Evolutionary conservation across 2,113 vertebrate genomes (phyloP).

Genomic region (Talpa occidentalis): DNA sequence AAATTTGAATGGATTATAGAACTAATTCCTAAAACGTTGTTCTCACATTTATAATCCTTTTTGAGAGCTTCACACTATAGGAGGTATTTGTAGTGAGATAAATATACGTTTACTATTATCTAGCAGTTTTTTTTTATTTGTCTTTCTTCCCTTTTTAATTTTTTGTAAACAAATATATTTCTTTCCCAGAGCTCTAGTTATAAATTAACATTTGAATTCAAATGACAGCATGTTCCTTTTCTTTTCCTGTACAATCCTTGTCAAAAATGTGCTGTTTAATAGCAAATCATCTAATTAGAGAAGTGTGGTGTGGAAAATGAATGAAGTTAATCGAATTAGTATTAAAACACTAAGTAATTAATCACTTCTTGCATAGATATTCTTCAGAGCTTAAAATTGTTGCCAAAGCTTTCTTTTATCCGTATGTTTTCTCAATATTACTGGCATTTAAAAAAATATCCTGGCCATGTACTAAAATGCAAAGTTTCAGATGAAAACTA

Average conservation of each 20-base stretch:
- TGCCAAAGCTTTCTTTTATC: slow-evolving; percentile 60
- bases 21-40: neutral
- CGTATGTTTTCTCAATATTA: slow-evolving; percentile 65
- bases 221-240: slow-evolving; percentile 57
- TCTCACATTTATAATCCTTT: neutral
- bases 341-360: slow-evolving; percentile 73
- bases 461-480: neutral
- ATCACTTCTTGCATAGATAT: slow-evolving; percentile 60
- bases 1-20: neutral
- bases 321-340: slow-evolving; percentile 64
- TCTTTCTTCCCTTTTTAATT: neutral
- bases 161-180: slow-evolving; percentile 49
- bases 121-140: neutral
- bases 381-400: slow-evolving; percentile 63
- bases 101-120: slow-evolving; percentile 18
- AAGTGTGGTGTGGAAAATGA: slow-evolving; percentile 65
- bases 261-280: slow-evolving; percentile 63
- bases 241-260: slow-evolving; percentile 51
- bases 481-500: slow-evolving; percentile 46
- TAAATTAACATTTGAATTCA: slow-evolving; percentile 67
- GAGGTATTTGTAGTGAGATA: slow-evolving; percentile 28
- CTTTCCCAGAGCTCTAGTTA: slow-evolving; percentile 49
- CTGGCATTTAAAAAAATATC: slow-evolving; percentile 58
- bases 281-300: slow-evolving; percentile 72
- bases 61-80: neutral